These are phyloP conservation scores for Chymomyza procnemis DNA, from an alignment of 2,888 invertebrate species.

Conservation along the genomic window DNA sequence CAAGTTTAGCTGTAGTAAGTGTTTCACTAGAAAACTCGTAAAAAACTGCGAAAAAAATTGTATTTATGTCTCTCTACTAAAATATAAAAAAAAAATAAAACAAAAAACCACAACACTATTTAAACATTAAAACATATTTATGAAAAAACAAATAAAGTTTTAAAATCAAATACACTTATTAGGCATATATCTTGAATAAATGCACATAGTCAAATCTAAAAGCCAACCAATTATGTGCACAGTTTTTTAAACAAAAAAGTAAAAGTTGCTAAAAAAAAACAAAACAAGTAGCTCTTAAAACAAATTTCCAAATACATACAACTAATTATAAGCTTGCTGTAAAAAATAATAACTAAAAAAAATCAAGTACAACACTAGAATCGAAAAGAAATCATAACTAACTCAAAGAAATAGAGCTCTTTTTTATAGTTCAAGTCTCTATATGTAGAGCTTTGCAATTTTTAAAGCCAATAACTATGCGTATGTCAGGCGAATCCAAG, in stretches of 20 bases:
- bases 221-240: slow-evolving; percentile 37
- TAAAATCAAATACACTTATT: slow-evolving; percentile 11
- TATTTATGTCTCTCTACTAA: not conserved
- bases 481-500: slow-evolving; percentile 14
- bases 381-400: not conserved
- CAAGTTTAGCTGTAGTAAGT: slow-evolving; percentile 9
- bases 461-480: not conserved
- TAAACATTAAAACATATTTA: not conserved
- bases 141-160: slow-evolving; percentile 13
- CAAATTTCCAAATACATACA: not conserved
- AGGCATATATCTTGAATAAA: slow-evolving; percentile 23
- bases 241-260: slow-evolving; percentile 13
- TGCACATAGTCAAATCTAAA: slow-evolving; percentile 31
- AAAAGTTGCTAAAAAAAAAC: not conserved
- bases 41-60: not conserved
- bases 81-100: too few species aligned
- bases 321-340: not conserved
- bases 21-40: not conserved
- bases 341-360: not conserved
- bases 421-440: not conserved
- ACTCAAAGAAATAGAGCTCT: not conserved
- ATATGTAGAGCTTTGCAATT: not conserved
- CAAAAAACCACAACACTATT: not conserved
- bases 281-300: not conserved
- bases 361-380: not conserved